Base-by-base conservation (phyloP, 2,113 vertebrate genomes). In the Oreochromis aureus region DNA sequence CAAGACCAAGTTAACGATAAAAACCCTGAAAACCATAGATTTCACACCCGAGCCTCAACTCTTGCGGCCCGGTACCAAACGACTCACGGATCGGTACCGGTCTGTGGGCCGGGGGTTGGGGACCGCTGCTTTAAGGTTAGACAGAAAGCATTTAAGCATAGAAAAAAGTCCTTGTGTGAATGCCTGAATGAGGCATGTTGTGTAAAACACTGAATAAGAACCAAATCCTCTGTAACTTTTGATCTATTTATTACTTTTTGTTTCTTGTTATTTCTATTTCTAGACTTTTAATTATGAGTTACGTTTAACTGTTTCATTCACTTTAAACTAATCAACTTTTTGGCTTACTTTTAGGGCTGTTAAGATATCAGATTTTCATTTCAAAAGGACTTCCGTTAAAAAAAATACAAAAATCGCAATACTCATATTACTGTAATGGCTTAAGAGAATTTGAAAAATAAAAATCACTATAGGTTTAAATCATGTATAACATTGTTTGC, bases 21-120 rank as follows among this genome's bases (percentile, higher is more conserved):
- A 63, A 63, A 4, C 6, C 16, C 6, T 0, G 1, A 63, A 63
- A 63, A 11, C 59, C 9, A 36, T 36, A 63, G 34, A 63, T 19
- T 63, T 36, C 59, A 63, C 59, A 34, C 30, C 8, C 0, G 0
- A 32, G 15, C 15, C 59, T 61, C 59, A 34, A 61, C 5, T 34
- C 16, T 19, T 19, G 0, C 0, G 2, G 30, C 6, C 16, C 3
- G 2, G 30, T 63, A 34, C 59, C 59, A 63, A 34, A 34, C 2
- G 2, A 34, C 16, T 63, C 59, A 34, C 10, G 30, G 30, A 61
- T 16, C 16, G 0, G 30, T 63, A 63, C 59, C 9, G 0, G 30
- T 34, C 30, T 34, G 16, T 63, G 59, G 30, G 16, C 6, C 3
- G 4, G 0, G 3, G 9, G 30, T 34, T 19, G 59, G 59, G 59